A percentile compares a stretch with the other conserved stretches of the same genome.
phyloP scores from a whole-genome alignment of 2,113 vertebrate species.

The Takifugu flavidus region DNA sequence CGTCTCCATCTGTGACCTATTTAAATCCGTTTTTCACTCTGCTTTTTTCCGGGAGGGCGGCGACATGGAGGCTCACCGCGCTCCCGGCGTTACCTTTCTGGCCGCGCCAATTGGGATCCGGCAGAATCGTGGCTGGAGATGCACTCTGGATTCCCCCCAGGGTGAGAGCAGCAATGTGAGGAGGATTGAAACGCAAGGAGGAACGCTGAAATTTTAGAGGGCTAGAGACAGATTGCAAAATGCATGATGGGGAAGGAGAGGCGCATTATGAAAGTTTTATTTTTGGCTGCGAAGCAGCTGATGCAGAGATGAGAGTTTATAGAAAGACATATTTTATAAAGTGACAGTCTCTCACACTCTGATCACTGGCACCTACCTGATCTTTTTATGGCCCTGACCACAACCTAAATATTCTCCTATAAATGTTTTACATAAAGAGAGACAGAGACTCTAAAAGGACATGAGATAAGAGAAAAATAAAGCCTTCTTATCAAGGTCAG shows the following conservation, averaged over 20 bases:
- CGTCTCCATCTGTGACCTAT: constrained; percentile 41
- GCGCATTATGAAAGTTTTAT: constrained; percentile 51
- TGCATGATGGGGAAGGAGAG: constrained; percentile 31
- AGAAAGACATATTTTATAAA: constrained; percentile 31
- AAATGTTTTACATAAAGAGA: constrained; percentile 34
- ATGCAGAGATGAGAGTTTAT: constrained; percentile 56
- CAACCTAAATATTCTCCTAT: constrained; percentile 38
- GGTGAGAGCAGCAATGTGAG: constrained; percentile 34
- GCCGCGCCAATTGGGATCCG: constrained; percentile 43
- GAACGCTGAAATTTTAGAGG: neutral
- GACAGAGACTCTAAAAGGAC: neutral
- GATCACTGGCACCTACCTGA: constrained; percentile 7
- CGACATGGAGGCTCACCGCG: constrained; percentile 32
- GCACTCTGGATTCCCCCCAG: constrained; percentile 32
- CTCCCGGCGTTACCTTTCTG: constrained; percentile 50
- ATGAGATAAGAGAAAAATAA: constrained; percentile 11
- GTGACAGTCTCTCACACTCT: constrained; percentile 3
- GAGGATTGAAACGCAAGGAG: constrained; percentile 45
- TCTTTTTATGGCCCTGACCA: constrained; percentile 6
- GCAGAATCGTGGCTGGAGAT: constrained; percentile 57
- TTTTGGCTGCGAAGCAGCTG: constrained; percentile 54
- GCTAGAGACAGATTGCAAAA: constrained; percentile 23
- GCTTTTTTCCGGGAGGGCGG: constrained; percentile 33
- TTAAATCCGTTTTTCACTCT: constrained; percentile 44
- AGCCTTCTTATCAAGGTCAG: constrained; percentile 12